phyloP scores from a whole-genome alignment of 2,888 invertebrate genomes.

The Apotomis turbidana region DNA sequence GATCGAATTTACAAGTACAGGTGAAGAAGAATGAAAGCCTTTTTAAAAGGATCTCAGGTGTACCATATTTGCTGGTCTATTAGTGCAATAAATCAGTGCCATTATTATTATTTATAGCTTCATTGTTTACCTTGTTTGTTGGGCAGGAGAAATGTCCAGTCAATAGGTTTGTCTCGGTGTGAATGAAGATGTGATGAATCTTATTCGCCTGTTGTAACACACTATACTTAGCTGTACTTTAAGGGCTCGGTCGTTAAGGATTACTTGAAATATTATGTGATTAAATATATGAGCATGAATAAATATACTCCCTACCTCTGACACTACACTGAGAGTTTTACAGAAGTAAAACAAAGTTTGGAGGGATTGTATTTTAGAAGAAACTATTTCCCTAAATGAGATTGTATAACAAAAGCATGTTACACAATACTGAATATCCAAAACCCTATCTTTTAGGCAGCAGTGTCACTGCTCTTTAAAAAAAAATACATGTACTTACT shows the following conservation, averaged over 20 bases:
- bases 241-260: not conserved
- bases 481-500: no score
- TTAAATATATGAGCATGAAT: no score
- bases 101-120: slow-evolving; percentile 40
- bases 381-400: no score
- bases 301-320: no score
- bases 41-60: not conserved
- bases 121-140: slow-evolving; percentile 50
- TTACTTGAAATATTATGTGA: not conserved
- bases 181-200: slow-evolving; percentile 25
- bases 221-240: not conserved
- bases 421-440: no score
- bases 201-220: not conserved
- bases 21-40: not conserved
- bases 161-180: slow-evolving; percentile 9
- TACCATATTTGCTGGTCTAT: slow-evolving; percentile 41
- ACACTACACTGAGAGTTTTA: no score
- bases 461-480: no score
- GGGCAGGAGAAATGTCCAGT: slow-evolving; percentile 2
- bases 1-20: not conserved
- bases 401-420: no score
- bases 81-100: slow-evolving; percentile 34
- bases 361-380: no score
- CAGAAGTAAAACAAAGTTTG: no score
- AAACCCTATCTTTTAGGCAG: no score